Evolutionary conservation across 2,888 invertebrate genomes (phyloP).

Genomic region (Acrobasis consociella): DNA sequence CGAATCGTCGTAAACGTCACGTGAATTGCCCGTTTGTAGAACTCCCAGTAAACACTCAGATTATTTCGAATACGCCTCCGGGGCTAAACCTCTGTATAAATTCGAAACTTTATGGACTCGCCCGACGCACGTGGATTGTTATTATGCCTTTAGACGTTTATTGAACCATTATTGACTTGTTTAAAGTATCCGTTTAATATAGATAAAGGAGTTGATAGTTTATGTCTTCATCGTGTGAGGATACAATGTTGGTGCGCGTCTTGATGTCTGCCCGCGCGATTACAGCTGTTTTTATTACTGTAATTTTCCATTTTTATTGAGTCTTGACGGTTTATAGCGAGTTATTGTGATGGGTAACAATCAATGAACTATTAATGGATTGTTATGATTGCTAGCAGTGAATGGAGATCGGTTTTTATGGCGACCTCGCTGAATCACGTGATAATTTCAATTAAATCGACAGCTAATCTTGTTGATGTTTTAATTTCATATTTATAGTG

Average conservation of each 20-base stretch:
- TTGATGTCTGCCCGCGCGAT: conserved; percentile 57
- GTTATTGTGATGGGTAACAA: conserved; percentile 29
- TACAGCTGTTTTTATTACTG: conserved; percentile 65
- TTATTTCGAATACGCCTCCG: conserved; percentile 80
- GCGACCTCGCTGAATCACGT: conserved; percentile 1
- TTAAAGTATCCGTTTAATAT: conserved; percentile 80
- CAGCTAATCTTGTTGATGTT: not conserved
- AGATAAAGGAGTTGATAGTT: conserved; percentile 78
- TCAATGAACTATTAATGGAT: conserved; percentile 37
- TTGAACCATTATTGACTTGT: conserved; percentile 81
- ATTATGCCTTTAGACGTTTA: conserved; percentile 80
- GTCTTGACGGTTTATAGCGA: conserved; percentile 32
- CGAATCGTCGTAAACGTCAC: conserved; percentile 41
- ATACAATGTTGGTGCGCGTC: conserved; percentile 54
- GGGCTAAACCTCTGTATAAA: conserved; percentile 80
- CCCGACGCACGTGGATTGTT: conserved; percentile 76
- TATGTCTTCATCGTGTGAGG: conserved; percentile 72
- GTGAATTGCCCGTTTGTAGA: conserved; percentile 74
- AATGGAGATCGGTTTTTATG: conserved; percentile 49
- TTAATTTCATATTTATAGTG: not conserved
- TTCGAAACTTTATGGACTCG: conserved; percentile 76
- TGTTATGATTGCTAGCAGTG: conserved; percentile 58
- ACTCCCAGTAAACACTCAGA: conserved; percentile 77
- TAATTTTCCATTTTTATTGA: conserved; percentile 75
- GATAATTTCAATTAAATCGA: conserved; percentile 2